Evolutionary conservation across 2,113 vertebrate genomes (phyloP), one percentile per base, ranked within the genome.

Genomic region (Smithornis capensis): DNA sequence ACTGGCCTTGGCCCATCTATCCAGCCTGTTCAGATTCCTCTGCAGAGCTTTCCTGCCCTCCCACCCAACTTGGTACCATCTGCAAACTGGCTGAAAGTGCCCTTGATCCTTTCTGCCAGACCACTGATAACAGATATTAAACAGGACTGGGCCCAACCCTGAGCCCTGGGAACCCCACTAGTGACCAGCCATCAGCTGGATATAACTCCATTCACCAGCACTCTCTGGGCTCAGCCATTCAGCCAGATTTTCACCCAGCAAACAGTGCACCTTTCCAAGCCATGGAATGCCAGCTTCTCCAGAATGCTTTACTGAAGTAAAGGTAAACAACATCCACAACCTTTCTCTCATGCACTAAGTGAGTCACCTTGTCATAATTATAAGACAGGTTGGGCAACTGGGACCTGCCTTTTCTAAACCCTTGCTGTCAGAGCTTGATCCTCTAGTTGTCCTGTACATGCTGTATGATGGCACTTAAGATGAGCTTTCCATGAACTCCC

Each of bases 61-160:
- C 59, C 25, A 40, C 45, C 21, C 40, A 67, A 9, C 7, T 7
- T 42, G 22, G n/a, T 60, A 37, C 19, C 1, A 0, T 3, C 1
- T 60, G 25, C 14, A 27, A 55, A 53, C 25, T 59, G 14, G 53
- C n/a, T 16, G 14, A 73, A 24, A 24, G 29, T 23, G 5, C 12
- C 25, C 21, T 47, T 6, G 3, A 47, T 33, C 17, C 52, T 24
- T 25, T 53, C 5, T 2, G 27, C 52, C 38, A 47, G 38, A 53
- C 6, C 75, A 52, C 1, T 0, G 19, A 14, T 19, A 40, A 40
- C 40, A 53, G 29, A 40, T 16, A 40, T 7, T 27, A 35, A 33
- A 35, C 25, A 73, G 68, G n/a, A 73, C 14, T 5, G 8, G 14
- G 12, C 45, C 22, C 38, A 74, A 11, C 25, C 19, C n/a, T 37